Evolutionary conservation across 2,797 vertebrate species (phyloP).

Genomic region (Acrocephalus scirpaceus): DNA sequence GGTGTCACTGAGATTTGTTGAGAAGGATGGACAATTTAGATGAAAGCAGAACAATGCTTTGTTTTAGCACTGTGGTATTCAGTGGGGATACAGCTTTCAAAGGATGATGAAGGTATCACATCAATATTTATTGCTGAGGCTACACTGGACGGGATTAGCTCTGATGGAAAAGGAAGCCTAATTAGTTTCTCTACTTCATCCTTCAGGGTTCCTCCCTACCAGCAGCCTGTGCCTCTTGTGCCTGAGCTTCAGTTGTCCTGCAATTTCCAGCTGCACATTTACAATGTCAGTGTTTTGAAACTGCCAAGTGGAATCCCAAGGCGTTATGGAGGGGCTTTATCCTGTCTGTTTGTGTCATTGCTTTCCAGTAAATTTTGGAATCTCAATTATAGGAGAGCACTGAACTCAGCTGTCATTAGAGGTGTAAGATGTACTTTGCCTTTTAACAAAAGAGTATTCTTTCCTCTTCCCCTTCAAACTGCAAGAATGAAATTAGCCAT

Average conservation of each 20-base stretch:
- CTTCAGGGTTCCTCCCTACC: neutral
- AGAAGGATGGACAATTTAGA: neutral
- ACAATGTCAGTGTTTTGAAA: neutral
- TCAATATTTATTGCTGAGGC: conserved; percentile 24
- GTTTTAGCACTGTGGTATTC: neutral
- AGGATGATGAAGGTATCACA: neutral
- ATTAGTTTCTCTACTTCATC: conserved; percentile 2
- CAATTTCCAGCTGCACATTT: neutral
- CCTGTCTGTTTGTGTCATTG: conserved; percentile 3
- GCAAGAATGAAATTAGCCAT: neutral
- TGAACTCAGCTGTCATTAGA: neutral
- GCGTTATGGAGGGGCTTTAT: neutral
- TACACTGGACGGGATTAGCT: neutral
- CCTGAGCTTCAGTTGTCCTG: neutral
- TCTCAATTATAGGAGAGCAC: neutral
- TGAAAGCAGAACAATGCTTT: neutral
- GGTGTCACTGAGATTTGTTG: neutral
- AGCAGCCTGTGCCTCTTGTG: neutral
- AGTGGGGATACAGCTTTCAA: neutral
- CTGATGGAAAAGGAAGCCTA: neutral
- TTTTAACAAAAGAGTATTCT: neutral
- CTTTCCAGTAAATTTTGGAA: conserved; percentile 6
- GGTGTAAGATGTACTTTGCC: neutral
- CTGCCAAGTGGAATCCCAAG: neutral
- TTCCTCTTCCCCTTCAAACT: neutral